These are phyloP conservation scores for Automeris io DNA, from an alignment of 2,888 invertebrate species.

Conservation along the genomic window DNA sequence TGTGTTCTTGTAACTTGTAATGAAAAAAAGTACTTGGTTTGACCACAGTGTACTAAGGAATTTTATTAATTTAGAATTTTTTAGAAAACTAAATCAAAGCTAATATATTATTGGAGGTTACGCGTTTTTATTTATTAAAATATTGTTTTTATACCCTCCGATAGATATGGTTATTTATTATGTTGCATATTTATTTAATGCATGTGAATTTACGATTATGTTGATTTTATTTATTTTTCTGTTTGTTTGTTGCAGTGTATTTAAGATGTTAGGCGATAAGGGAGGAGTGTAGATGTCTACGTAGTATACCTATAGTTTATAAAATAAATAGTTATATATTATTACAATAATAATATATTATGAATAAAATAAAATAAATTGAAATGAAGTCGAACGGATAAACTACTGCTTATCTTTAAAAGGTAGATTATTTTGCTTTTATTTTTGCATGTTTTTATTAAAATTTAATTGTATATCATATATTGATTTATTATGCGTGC, in stretches of 20 bases:
- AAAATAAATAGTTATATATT: conserved; percentile 75
- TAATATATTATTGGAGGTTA: too few species aligned
- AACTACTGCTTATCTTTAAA: conserved; percentile 60
- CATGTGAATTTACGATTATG: conserved; percentile 18
- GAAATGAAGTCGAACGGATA: conserved; percentile 60
- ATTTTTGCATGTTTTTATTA: conserved; percentile 33
- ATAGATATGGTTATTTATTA: too few species aligned
- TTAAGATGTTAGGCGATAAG: conserved; percentile 72
- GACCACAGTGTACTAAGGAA: too few species aligned
- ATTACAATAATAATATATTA: conserved; percentile 76
- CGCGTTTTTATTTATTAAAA: too few species aligned
- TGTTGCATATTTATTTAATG: neutral
- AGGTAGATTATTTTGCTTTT: conserved; percentile 53
- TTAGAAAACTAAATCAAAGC: too few species aligned
- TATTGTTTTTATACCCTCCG: too few species aligned
- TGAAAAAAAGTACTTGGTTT: too few species aligned
- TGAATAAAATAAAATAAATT: conserved; percentile 52
- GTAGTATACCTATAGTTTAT: conserved; percentile 73
- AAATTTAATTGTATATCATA: conserved; percentile 8
- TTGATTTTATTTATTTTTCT: conserved; percentile 49
- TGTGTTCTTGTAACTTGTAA: too few species aligned
- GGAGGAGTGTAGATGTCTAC: conserved; percentile 72
- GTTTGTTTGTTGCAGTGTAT: conserved; percentile 73
- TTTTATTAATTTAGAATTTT: too few species aligned
- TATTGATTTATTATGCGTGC: too few species aligned